Evolutionary conservation across 2,888 invertebrate genomes (phyloP), one percentile per base, ranked within the genome.

Genomic region (Eurois occulta): DNA sequence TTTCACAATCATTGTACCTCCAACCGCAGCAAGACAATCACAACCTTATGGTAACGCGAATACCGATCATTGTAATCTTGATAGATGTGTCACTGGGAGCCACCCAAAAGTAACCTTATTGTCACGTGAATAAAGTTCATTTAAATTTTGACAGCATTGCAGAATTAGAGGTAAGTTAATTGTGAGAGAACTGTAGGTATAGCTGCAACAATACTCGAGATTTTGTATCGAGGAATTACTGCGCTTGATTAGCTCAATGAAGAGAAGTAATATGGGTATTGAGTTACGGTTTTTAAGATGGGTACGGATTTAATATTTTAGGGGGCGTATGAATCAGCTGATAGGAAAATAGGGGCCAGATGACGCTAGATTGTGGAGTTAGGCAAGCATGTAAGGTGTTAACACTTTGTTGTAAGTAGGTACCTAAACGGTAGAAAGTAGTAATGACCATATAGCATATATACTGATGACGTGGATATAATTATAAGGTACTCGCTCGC

Each of bases 171-270:
- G 60, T 35, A 5, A 11, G 21, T 21, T 11, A 62, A 21, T 11
- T 4, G 2, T 11, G 11, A 35, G 35, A 62, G 35, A 62, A 35
- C 35, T 62, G 41, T 64, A 69, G 32, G 32, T 64, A 69, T 67
- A 71, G 60, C 32, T 73, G 32, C 41, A 55, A 79, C 80, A 75
- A 80, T 85, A 64, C 66, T 75, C 55, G 24, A 85, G 87, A 89
- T 84, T 83, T 55, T 75, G 68, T 79, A 82, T 77, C 38, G 72
- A 62, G 64, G 72, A 78, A 81, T 76, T 48, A 76, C 11, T 71
- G 67, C 21, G 38, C 60, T 70, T 78, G 69, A 88, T 87, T 80
- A 70, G 73, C 52, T 81, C 58, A 86, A 78, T 83, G 18, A n/a
- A 46, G 65, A 35, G 38, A 38, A 24, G 18, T 48, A 46, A 48